Conservation (phyloP, 2,888 invertebrate species). For the Pyralis farinalis region DNA sequence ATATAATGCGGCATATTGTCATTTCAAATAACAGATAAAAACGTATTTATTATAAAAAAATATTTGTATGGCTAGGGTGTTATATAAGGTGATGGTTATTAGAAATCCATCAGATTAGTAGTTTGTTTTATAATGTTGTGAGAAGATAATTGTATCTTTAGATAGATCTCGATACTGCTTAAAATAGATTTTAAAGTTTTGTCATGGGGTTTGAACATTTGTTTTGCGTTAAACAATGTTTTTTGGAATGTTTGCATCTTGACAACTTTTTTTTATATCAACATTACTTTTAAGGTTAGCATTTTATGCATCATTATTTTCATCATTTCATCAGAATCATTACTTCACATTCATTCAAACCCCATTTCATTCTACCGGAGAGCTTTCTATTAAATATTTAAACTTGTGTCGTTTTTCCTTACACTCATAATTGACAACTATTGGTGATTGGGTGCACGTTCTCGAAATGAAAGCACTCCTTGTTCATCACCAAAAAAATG, state of each 20-base stretch:
- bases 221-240: slow-evolving; percentile 60
- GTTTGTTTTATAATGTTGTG: slow-evolving; percentile 18
- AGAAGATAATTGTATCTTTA: slow-evolving; percentile 29
- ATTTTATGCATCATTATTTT: slow-evolving; percentile 61
- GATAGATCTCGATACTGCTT: slow-evolving; percentile 53
- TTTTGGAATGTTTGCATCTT: slow-evolving; percentile 80
- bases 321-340: slow-evolving; percentile 44
- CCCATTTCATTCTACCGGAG: slow-evolving; percentile 76
- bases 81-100: slow-evolving; percentile 22
- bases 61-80: neutral
- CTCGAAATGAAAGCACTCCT: slow-evolving; percentile 72
- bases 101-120: slow-evolving; percentile 15
- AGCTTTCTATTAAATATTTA: slow-evolving; percentile 56
- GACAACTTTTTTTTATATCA: slow-evolving; percentile 74
- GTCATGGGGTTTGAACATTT: slow-evolving; percentile 80
- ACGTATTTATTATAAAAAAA: neutral
- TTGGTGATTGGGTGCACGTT: slow-evolving; percentile 78
- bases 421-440: slow-evolving; percentile 27
- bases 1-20: neutral
- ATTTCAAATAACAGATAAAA: slow-evolving; percentile 15
- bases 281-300: slow-evolving; percentile 48
- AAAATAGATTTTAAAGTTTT: slow-evolving; percentile 49
- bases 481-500: slow-evolving; percentile 45
- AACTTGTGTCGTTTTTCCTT: slow-evolving; percentile 23
- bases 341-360: slow-evolving; percentile 70